A percentile compares a stretch with the other conserved stretches of the same genome.
Evolutionary conservation across 2,797 vertebrate species (phyloP).

Genomic region (Intellagama lesueurii): DNA sequence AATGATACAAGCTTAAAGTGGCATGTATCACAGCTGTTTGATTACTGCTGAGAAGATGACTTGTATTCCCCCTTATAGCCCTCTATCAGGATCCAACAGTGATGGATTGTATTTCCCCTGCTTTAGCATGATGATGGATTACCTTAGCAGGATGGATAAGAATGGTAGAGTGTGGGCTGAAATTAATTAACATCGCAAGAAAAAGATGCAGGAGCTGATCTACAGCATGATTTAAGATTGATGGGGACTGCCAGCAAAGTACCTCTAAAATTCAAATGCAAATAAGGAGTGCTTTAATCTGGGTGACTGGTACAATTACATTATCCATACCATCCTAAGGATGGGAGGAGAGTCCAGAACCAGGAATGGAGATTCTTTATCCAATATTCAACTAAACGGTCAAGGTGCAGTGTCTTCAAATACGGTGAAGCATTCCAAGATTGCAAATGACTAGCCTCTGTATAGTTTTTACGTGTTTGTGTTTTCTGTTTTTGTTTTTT

Average conservation of each 20-base stretch:
- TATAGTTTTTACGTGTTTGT: background rate
- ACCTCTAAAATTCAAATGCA: constrained; percentile 43
- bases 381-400: background rate
- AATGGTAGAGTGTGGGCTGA: constrained; percentile 70
- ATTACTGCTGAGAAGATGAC: constrained; percentile 79
- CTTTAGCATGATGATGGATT: constrained; percentile 80
- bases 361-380: background rate
- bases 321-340: background rate
- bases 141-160: constrained; percentile 64
- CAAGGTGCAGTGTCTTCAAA: background rate
- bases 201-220: constrained; percentile 67
- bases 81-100: constrained; percentile 77
- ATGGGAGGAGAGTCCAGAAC: background rate
- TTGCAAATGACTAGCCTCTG: background rate
- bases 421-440: background rate
- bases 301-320: background rate
- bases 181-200: constrained; percentile 78
- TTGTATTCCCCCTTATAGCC: constrained; percentile 74
- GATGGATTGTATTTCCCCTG: constrained; percentile 79
- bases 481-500: background rate
- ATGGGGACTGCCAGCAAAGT: constrained; percentile 52
- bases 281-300: constrained; percentile 7
- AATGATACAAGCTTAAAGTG: constrained; percentile 78
- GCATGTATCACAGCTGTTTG: constrained; percentile 83
- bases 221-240: constrained; percentile 52